Conservation (phyloP, 1,140 invertebrate species). For the Zaprionus taronus region DNA sequence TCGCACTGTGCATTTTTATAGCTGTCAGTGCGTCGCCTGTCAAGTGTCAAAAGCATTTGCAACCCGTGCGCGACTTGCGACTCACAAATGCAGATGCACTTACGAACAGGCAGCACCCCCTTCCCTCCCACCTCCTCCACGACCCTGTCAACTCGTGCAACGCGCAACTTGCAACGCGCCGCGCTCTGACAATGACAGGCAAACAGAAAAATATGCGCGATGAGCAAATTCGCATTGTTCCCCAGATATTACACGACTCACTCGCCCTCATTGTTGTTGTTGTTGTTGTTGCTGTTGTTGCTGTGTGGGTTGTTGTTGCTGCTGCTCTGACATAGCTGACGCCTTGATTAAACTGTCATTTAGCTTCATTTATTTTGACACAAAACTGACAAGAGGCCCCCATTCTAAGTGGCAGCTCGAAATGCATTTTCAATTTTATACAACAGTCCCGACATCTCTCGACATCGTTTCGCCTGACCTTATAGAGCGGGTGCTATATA, state of each 20-base stretch:
- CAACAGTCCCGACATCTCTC: conserved; percentile 42
- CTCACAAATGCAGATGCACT: conserved; percentile 76
- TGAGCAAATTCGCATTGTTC: conserved; percentile 68
- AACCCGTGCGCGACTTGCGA: conserved; percentile 45
- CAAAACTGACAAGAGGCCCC: conserved; percentile 78
- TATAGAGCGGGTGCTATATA: conserved; percentile 5
- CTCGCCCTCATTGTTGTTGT: conserved; percentile 49
- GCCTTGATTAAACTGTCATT: conserved; percentile 84
- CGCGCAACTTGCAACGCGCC: conserved; percentile 36
- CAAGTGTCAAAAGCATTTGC: conserved; percentile 79
- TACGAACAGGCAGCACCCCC: conserved; percentile 35
- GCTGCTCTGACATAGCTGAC: conserved; percentile 71
- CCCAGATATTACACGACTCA: conserved; percentile 74
- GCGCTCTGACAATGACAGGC: conserved; percentile 69
- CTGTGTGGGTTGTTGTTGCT: conserved; percentile 24
- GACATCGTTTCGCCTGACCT: conserved; percentile 41
- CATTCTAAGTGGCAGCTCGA: conserved; percentile 75
- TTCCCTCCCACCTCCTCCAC: background rate
- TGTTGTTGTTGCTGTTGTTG: conserved; percentile 25
- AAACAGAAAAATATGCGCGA: conserved; percentile 58
- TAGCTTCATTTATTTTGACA: conserved; percentile 84
- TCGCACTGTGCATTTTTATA: conserved; percentile 62
- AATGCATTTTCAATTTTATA: conserved; percentile 70
- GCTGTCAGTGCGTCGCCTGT: conserved; percentile 75
- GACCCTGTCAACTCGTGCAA: conserved; percentile 49